A percentile compares a stretch with the other conserved stretches of the same genome.
Conservation (phyloP, 64 coral and sea anemone genomes). For the Pocillopora verrucosa region DNA sequence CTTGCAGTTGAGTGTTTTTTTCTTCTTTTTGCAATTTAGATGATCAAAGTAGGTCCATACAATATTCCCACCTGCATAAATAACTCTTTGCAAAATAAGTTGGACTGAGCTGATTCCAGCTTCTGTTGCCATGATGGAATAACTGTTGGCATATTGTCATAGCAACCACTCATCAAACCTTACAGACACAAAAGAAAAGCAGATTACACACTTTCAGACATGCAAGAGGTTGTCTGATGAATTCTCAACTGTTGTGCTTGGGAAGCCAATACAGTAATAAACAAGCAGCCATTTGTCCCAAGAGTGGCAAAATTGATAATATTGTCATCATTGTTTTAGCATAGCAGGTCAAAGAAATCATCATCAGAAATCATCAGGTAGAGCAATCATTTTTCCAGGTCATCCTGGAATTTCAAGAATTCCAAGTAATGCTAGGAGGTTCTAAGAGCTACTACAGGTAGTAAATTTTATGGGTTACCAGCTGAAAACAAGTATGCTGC, state of each 20-base stretch:
- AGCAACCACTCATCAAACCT: not conserved
- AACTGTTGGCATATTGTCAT: not conserved
- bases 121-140: constrained; percentile 73
- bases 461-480: too few species aligned
- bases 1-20: too few species aligned
- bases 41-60: not conserved
- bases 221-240: too few species aligned
- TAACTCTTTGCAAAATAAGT: constrained; percentile 96
- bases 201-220: not conserved
- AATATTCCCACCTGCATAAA: constrained; percentile 70
- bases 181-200: not conserved
- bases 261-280: not conserved
- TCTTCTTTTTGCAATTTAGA: too few species aligned
- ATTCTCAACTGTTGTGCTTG: too few species aligned
- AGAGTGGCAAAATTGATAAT: not conserved
- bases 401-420: not conserved
- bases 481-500: too few species aligned
- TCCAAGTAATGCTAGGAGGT: not conserved
- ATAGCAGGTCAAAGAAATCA: too few species aligned
- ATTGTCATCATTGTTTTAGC: too few species aligned
- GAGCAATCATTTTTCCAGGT: too few species aligned
- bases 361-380: too few species aligned
- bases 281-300: not conserved
- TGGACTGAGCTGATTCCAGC: constrained; percentile 76
- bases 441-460: too few species aligned